These are phyloP conservation scores for Myocastor coypus DNA, from an alignment of 2,113 vertebrate genomes.

Conservation along the genomic window DNA sequence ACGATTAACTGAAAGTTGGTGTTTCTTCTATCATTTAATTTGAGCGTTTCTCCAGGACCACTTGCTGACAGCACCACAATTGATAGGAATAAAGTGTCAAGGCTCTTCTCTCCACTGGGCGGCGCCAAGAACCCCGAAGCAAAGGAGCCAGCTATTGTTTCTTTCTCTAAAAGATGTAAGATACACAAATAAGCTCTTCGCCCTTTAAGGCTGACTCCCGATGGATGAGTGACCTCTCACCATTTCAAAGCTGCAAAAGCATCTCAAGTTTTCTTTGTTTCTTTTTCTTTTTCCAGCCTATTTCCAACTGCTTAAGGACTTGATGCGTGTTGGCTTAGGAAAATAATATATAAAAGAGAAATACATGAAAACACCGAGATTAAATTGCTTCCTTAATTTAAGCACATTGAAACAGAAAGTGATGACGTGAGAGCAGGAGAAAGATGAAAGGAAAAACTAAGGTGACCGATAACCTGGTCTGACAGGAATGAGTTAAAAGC, in stretches of 20 bases:
- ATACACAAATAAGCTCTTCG: constrained; percentile 57
- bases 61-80: not conserved
- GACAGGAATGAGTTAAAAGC: constrained; percentile 5
- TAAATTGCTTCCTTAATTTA: constrained; percentile 35
- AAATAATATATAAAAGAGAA: constrained; percentile 15
- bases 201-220: not conserved
- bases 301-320: constrained; percentile 30
- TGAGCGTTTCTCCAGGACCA: not conserved
- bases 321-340: constrained; percentile 21
- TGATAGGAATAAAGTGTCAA: constrained; percentile 62
- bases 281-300: not conserved
- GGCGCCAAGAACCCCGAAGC: constrained; percentile 81
- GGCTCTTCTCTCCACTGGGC: constrained; percentile 83
- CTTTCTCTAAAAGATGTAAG: constrained; percentile 53
- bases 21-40: constrained; percentile 56
- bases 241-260: constrained; percentile 22
- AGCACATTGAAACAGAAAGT: not conserved
- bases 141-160: constrained; percentile 75
- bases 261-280: not conserved
- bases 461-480: constrained; percentile 16
- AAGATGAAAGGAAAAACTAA: not conserved
- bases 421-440: not conserved
- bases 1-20: not conserved
- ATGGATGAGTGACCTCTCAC: not conserved
- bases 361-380: constrained; percentile 29